These are phyloP conservation scores for Triplophysa yarkandensis DNA, from an alignment of 2,797 vertebrate genomes.

Conservation along the genomic window DNA sequence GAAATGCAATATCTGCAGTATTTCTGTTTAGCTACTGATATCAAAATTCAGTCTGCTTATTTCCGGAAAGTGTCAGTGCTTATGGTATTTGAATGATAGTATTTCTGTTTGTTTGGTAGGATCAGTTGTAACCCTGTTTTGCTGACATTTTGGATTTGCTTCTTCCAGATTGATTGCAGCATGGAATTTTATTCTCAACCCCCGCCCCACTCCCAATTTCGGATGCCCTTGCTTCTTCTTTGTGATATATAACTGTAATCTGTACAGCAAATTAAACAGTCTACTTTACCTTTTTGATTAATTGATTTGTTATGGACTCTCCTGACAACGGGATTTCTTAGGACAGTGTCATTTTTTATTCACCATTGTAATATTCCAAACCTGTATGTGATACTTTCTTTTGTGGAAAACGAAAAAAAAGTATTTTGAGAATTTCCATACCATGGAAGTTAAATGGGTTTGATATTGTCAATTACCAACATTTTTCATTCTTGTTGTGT, in stretches of 20 bases:
- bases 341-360: not conserved
- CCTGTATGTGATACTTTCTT: too few species aligned
- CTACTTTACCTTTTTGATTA: constrained; percentile 15
- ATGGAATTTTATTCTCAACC: not conserved
- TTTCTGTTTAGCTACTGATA: not conserved
- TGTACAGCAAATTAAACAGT: constrained; percentile 11
- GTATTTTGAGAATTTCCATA: too few species aligned
- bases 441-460: too few species aligned
- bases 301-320: constrained; percentile 2
- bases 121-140: constrained; percentile 26
- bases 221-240: not conserved
- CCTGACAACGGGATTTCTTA: not conserved
- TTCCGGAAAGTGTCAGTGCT: constrained; percentile 17
- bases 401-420: too few species aligned
- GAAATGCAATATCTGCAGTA: not conserved
- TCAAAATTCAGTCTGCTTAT: not conserved
- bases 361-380: too few species aligned
- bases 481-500: too few species aligned
- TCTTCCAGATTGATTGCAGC: not conserved
- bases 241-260: constrained; percentile 2
- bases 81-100: constrained; percentile 8
- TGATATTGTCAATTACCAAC: too few species aligned
- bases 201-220: not conserved
- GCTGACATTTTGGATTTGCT: constrained; percentile 11
- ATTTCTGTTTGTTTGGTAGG: constrained; percentile 23